Evolutionary conservation across 35 echinoderm and acorn worm species (phyloP).

Genomic region (Apostichopus japonicus): DNA sequence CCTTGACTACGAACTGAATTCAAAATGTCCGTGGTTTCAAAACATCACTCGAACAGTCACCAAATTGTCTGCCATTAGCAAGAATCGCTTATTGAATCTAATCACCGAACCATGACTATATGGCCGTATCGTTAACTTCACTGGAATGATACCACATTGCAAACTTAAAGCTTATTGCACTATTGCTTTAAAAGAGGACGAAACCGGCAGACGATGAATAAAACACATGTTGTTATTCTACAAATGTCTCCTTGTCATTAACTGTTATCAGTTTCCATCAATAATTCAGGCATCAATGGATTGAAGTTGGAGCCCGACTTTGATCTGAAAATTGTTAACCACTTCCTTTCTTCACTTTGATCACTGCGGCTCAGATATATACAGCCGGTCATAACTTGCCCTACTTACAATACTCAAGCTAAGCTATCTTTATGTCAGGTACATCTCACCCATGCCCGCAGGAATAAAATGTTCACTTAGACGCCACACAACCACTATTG

Average conservation of each 20-base stretch:
- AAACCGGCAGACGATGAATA: too few species aligned
- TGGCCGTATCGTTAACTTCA: too few species aligned
- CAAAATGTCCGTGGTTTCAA: too few species aligned
- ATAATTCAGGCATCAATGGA: background rate
- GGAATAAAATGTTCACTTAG: background rate
- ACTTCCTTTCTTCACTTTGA: background rate
- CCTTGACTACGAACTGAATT: too few species aligned
- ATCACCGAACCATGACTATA: too few species aligned
- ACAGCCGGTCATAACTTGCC: background rate
- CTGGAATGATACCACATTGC: too few species aligned
- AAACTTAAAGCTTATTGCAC: too few species aligned
- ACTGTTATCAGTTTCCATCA: background rate
- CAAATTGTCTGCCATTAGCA: too few species aligned
- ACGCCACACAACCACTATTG: background rate
- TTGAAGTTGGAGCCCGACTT: background rate
- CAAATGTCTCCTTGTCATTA: background rate
- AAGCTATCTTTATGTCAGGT: background rate
- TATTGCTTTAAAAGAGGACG: too few species aligned
- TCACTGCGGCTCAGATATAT: background rate
- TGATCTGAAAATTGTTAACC: background rate
- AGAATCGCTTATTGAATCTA: too few species aligned
- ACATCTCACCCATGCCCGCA: background rate
- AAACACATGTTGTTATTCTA: background rate
- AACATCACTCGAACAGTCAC: too few species aligned
- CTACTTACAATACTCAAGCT: background rate